Percentiles rank a stretch among this genome's conserved stretches.
phyloP scores from a whole-genome alignment of 2,113 vertebrate species.

The Sitta europaea region DNA sequence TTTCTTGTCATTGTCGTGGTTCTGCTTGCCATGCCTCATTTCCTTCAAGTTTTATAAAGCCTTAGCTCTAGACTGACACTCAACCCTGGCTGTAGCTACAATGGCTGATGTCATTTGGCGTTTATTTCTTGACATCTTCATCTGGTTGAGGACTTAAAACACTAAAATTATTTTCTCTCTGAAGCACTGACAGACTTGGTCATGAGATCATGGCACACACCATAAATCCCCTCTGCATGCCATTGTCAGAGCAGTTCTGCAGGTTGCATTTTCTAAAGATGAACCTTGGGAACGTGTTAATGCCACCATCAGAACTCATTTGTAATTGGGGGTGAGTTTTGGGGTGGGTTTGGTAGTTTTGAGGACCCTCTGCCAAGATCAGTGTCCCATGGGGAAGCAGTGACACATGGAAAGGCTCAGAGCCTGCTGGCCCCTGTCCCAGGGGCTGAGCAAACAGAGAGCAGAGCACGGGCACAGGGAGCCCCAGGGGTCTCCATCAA shows the following conservation, averaged over 20 bases:
- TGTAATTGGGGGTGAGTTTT: background rate
- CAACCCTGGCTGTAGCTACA: background rate
- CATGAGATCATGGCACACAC: background rate
- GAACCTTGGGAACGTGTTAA: background rate
- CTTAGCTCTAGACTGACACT: background rate
- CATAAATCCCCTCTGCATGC: background rate
- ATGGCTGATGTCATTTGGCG: background rate
- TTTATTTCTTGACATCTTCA: background rate
- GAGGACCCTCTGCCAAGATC: background rate
- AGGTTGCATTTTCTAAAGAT: background rate
- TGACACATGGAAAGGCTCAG: background rate
- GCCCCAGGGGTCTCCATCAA: background rate
- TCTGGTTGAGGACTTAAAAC: background rate
- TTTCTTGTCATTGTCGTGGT: background rate
- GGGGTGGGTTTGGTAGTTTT: background rate
- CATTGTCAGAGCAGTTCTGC: background rate
- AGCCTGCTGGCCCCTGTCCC: background rate
- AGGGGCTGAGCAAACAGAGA: background rate
- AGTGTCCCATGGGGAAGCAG: rapidly evolving
- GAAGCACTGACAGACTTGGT: background rate
- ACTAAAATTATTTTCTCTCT: background rate
- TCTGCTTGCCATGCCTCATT: background rate
- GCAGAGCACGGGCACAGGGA: background rate
- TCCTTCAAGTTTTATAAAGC: background rate
- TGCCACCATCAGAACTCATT: background rate